phyloP scores from a whole-genome alignment of 2,888 invertebrate genomes.

The Phyto melanocephala region DNA sequence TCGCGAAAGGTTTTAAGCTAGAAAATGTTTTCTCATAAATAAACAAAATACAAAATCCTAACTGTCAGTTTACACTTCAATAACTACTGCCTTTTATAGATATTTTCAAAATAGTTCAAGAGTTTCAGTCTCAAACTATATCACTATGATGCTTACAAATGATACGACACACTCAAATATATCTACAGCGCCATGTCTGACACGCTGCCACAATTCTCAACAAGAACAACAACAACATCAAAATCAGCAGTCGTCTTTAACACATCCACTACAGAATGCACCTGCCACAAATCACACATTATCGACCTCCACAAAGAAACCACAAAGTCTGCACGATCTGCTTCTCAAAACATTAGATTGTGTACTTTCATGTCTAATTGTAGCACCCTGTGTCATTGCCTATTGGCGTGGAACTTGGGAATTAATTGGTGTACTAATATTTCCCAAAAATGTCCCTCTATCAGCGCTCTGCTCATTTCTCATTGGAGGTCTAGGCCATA shows the following conservation, averaged over 20 bases:
- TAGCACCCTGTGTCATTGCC: constrained; percentile 89
- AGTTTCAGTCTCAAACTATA: constrained; percentile 4
- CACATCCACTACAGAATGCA: constrained; percentile 23
- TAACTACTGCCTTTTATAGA: constrained; percentile 46
- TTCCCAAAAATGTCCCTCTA: constrained; percentile 81
- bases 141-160: constrained; percentile 59
- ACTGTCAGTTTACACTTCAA: neutral
- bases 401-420: constrained; percentile 94
- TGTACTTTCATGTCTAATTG: constrained; percentile 85
- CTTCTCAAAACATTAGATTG: constrained; percentile 85
- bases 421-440: constrained; percentile 86
- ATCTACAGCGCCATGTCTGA: constrained; percentile 51
- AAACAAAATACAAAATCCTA: neutral
- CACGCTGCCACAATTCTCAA: constrained; percentile 58
- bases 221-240: constrained; percentile 21
- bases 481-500: constrained; percentile 85
- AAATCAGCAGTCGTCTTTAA: neutral
- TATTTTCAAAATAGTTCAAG: neutral
- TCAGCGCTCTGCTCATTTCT: constrained; percentile 85
- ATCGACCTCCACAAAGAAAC: constrained; percentile 19
- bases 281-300: constrained; percentile 34
- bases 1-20: neutral
- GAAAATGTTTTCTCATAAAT: constrained; percentile 21
- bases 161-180: constrained; percentile 54
- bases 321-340: constrained; percentile 69